phyloP scores from a whole-genome alignment of 2,113 vertebrate genomes.

The Pteropus alecto region DNA sequence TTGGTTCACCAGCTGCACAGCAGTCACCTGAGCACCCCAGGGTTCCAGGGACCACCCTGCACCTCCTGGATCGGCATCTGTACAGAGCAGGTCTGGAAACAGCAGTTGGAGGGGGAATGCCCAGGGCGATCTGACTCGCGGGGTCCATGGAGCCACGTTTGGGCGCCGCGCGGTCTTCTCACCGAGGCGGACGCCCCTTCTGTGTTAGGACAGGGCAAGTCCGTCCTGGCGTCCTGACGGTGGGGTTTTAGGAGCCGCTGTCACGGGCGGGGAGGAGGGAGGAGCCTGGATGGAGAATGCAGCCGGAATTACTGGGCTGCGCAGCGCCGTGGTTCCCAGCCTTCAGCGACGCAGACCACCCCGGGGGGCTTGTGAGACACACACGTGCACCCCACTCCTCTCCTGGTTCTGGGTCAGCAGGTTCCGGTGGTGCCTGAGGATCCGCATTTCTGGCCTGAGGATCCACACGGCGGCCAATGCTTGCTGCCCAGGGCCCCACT shows the following conservation, averaged over 20 bases:
- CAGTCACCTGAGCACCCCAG: neutral
- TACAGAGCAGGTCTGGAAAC: neutral
- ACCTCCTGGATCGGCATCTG: neutral
- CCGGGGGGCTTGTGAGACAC: rapidly evolving
- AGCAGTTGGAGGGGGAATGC: rapidly evolving
- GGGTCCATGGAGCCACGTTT: rapidly evolving
- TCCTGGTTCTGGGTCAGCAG: rapidly evolving
- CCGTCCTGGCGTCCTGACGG: rapidly evolving
- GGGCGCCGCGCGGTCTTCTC: rapidly evolving
- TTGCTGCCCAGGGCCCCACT: neutral
- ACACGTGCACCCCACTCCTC: rapidly evolving
- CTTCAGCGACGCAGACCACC: rapidly evolving
- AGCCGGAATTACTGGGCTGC: rapidly evolving
- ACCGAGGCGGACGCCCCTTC: too few species aligned
- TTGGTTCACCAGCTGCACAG: neutral
- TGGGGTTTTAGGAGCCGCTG: neutral
- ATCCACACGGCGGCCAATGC: rapidly evolving
- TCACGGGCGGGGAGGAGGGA: too few species aligned
- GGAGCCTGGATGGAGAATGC: neutral
- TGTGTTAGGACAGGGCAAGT: rapidly evolving
- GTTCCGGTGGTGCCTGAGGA: rapidly evolving
- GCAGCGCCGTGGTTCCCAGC: rapidly evolving
- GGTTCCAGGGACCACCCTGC: neutral
- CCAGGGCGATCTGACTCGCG: neutral
- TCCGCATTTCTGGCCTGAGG: rapidly evolving